phyloP scores from a whole-genome alignment of 1,140 invertebrate genomes.

The Charaxes varanes region DNA sequence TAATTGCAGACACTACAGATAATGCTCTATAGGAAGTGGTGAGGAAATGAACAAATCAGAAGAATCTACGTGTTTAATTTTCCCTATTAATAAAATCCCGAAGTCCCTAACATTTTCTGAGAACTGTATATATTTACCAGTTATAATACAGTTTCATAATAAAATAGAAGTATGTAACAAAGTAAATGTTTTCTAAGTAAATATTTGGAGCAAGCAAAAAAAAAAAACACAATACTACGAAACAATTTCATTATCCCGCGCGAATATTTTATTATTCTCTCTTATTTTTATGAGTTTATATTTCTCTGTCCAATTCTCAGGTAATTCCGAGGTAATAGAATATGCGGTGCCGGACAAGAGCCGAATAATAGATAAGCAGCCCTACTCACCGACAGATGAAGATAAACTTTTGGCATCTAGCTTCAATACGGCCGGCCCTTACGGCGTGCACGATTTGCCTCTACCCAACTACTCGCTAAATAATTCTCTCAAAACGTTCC shows the following conservation, averaged over 20 bases:
- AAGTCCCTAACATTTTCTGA: too few relatives aligned
- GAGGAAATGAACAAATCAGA: too few relatives aligned
- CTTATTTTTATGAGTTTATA: not conserved
- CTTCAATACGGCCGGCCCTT: constrained; percentile 48
- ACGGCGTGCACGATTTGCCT: constrained; percentile 64
- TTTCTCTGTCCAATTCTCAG: constrained; percentile 38
- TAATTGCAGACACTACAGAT: too few relatives aligned
- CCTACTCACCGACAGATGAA: constrained; percentile 69
- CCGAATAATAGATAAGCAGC: constrained; percentile 55
- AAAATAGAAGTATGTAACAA: too few relatives aligned
- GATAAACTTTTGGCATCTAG: constrained; percentile 67
- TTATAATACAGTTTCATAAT: too few relatives aligned
- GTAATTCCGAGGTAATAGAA: constrained; percentile 62
- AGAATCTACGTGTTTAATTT: too few relatives aligned
- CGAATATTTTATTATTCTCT: not conserved
- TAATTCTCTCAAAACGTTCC: constrained; percentile 73
- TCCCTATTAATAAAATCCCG: too few relatives aligned
- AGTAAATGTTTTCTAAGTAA: too few relatives aligned
- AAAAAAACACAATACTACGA: not conserved
- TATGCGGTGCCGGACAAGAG: constrained; percentile 66
- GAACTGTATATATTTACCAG: too few relatives aligned
- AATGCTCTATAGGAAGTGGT: too few relatives aligned
- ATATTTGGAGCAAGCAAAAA: too few relatives aligned
- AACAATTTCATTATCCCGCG: not conserved
- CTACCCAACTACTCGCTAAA: constrained; percentile 75